Evolutionary conservation across 2,113 vertebrate species (phyloP).

Genomic region (Gallinago media): DNA sequence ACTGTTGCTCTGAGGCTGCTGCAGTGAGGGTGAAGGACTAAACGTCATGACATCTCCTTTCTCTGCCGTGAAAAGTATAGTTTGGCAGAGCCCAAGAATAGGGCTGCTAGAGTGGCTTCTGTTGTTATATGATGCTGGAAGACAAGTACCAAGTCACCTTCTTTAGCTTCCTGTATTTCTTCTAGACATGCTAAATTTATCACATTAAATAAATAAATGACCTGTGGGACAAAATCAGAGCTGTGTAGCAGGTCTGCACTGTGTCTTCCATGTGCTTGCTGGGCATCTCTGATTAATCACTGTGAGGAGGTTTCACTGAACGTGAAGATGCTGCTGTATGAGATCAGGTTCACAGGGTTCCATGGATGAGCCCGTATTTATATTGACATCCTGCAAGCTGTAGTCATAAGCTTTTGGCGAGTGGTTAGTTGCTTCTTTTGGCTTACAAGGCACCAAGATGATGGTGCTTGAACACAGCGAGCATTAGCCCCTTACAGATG

Average conservation of each 20-base stretch:
- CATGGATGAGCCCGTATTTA: neutral
- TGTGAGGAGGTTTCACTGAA: neutral
- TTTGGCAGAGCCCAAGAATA: neutral
- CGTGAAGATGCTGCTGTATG: neutral
- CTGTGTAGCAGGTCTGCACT: neutral
- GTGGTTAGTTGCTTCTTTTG: neutral
- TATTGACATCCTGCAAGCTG: neutral
- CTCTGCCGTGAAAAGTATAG: neutral
- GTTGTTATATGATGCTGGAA: neutral
- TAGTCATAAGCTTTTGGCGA: neutral
- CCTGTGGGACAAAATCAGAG: neutral
- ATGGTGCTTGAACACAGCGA: accelerated
- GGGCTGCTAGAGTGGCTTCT: neutral
- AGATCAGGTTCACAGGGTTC: neutral
- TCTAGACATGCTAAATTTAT: neutral
- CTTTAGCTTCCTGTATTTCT: neutral
- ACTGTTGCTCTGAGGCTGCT: neutral
- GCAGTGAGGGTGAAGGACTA: neutral
- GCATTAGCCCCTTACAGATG: neutral
- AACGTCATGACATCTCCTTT: neutral
- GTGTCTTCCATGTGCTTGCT: neutral
- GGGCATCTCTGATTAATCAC: neutral
- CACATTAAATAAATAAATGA: neutral
- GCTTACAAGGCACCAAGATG: neutral
- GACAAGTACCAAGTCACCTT: neutral